A percentile compares a stretch with the other conserved stretches of the same genome.
Conservation (phyloP, 2,113 vertebrate species). For the Chamaetylas fuelleborni region DNA sequence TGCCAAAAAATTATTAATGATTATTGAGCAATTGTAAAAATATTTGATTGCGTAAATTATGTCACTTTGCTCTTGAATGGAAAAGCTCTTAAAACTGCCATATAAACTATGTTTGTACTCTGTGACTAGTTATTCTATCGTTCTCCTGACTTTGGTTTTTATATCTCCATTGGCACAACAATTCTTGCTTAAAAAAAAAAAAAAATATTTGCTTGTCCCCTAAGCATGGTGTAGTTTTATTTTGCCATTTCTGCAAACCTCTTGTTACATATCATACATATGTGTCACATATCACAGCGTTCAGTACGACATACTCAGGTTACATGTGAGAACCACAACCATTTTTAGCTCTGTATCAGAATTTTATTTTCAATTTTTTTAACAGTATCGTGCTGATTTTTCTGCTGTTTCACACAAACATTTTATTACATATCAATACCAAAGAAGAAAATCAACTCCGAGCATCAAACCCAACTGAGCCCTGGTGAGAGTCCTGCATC, state of each 20-base stretch:
- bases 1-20: neutral
- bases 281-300: neutral
- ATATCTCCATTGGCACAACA: neutral
- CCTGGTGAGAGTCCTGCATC: neutral
- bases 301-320: neutral
- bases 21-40: neutral
- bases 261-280: neutral
- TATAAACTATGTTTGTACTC: slow-evolving; percentile 6
- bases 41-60: neutral
- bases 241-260: slow-evolving; percentile 22
- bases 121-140: neutral
- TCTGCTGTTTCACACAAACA: neutral
- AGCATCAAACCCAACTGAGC: neutral
- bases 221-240: neutral
- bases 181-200: neutral
- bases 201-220: neutral
- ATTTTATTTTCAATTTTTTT: neutral
- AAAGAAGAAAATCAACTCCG: slow-evolving; percentile 8
- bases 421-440: neutral
- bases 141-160: neutral
- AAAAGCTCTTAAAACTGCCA: neutral
- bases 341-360: neutral
- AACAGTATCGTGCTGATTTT: neutral
- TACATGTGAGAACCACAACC: neutral
- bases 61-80: neutral